phyloP scores from a whole-genome alignment of 2,797 vertebrate genomes.

The Brachymystax lenok region DNA sequence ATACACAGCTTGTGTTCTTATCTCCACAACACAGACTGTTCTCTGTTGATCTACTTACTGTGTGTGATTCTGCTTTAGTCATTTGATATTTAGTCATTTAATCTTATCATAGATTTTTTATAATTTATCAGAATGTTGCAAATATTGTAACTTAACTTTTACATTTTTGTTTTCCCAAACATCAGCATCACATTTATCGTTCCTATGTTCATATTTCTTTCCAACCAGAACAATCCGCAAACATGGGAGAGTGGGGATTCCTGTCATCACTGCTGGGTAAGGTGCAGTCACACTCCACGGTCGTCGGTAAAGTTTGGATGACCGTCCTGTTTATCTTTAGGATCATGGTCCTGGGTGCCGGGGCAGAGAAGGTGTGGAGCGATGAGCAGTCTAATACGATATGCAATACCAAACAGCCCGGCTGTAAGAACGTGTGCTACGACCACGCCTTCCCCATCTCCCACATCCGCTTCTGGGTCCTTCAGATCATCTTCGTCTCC shows the following conservation, averaged over 20 bases:
- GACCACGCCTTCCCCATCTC: slow-evolving; percentile 96
- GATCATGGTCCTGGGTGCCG: slow-evolving; percentile 91
- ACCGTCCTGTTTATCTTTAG: slow-evolving; percentile 94
- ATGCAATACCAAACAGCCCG: slow-evolving; percentile 93
- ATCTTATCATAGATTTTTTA: not conserved
- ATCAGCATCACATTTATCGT: no score
- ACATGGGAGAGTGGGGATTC: slow-evolving; percentile 79
- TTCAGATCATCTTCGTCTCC: slow-evolving; percentile 94
- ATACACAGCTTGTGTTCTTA: not conserved
- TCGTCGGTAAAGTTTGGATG: slow-evolving; percentile 95
- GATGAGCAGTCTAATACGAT: slow-evolving; percentile 94
- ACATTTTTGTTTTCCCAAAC: not conserved
- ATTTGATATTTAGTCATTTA: not conserved
- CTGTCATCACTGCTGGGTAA: slow-evolving; percentile 76
- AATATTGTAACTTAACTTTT: slow-evolving; percentile 10
- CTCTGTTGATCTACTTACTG: not conserved
- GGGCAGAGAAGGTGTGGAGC: slow-evolving; percentile 91
- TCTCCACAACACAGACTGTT: not conserved
- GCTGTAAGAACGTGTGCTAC: slow-evolving; percentile 94
- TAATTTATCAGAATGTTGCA: not conserved
- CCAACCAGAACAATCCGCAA: slow-evolving; percentile 25
- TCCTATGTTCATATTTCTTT: not conserved
- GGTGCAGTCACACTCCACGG: slow-evolving; percentile 80
- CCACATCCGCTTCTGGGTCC: slow-evolving; percentile 93
- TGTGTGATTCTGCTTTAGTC: not conserved